Conservation (phyloP, 2,113 vertebrate genomes). For the Megaceryle maxima region DNA sequence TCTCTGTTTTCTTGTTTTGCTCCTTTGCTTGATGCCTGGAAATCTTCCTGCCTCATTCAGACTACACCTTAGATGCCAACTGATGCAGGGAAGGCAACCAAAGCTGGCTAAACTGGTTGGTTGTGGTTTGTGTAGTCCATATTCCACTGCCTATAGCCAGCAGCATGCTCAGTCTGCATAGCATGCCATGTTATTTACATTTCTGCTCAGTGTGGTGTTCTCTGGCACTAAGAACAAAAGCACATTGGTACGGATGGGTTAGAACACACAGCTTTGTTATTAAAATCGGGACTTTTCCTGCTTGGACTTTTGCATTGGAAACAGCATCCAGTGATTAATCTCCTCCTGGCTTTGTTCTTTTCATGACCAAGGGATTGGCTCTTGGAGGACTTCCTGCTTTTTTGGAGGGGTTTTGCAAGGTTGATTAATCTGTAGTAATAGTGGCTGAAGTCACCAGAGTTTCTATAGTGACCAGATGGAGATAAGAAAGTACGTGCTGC, state of each 20-base stretch:
- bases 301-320: constrained; percentile 53
- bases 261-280: constrained; percentile 35
- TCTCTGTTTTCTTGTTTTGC: not conserved
- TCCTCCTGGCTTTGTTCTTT: constrained; percentile 58
- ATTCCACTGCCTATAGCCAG: not conserved
- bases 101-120: not conserved
- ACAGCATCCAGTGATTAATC: constrained; percentile 56
- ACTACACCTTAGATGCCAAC: not conserved
- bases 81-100: not conserved
- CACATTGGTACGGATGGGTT: not conserved
- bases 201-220: not conserved
- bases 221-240: constrained; percentile 46
- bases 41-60: not conserved
- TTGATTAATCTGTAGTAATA: constrained; percentile 26
- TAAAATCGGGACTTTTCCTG: constrained; percentile 13
- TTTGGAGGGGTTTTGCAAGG: constrained; percentile 11
- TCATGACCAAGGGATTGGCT: not conserved
- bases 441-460: constrained; percentile 34
- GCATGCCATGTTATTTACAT: not conserved
- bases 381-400: constrained; percentile 19
- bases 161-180: not conserved
- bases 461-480: constrained; percentile 45
- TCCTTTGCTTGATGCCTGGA: not conserved
- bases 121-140: not conserved
- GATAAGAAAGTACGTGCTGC: constrained; percentile 14